A percentile compares a stretch with the other conserved stretches of the same genome.
Evolutionary conservation across 2,888 invertebrate species (phyloP).

Genomic region (Spilosoma lubricipeda): DNA sequence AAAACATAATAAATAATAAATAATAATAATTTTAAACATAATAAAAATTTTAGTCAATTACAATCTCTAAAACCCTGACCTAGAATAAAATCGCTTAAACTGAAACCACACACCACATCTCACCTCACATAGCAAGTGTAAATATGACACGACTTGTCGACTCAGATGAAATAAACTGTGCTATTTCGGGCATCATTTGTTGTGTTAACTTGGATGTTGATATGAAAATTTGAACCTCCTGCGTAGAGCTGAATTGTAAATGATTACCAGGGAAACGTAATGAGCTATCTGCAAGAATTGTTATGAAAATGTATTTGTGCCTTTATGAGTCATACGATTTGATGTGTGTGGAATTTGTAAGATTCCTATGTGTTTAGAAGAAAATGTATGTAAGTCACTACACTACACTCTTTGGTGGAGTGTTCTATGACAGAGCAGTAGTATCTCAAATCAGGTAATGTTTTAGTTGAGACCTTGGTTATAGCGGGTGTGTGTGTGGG

Average conservation of each 20-base stretch:
- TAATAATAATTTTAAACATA: neutral
- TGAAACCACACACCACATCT: slow-evolving; percentile 46
- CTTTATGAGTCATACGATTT: neutral
- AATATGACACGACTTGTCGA: slow-evolving; percentile 81
- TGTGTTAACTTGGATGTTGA: slow-evolving; percentile 64
- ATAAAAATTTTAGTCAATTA: too few relatives aligned
- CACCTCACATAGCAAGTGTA: slow-evolving; percentile 70
- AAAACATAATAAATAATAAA: too few relatives aligned
- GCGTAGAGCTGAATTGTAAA: slow-evolving; percentile 32
- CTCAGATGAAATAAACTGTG: slow-evolving; percentile 80
- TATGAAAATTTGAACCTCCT: slow-evolving; percentile 58
- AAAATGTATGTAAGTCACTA: neutral
- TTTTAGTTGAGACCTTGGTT: too few relatives aligned
- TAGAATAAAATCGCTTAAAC: slow-evolving; percentile 44
- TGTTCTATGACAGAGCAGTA: too few relatives aligned
- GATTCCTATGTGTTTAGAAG: neutral
- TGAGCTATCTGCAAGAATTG: neutral
- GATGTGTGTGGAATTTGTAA: neutral
- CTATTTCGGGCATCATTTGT: slow-evolving; percentile 78
- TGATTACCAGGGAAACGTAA: neutral
- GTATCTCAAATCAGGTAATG: too few relatives aligned
- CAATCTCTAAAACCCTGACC: neutral
- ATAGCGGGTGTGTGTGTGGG: too few relatives aligned
- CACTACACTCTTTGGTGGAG: neutral
- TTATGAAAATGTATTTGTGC: neutral